Evolutionary conservation across 2,113 vertebrate genomes (phyloP), one percentile per base, ranked within the genome.

Genomic region (Corythornis madagascariensis): DNA sequence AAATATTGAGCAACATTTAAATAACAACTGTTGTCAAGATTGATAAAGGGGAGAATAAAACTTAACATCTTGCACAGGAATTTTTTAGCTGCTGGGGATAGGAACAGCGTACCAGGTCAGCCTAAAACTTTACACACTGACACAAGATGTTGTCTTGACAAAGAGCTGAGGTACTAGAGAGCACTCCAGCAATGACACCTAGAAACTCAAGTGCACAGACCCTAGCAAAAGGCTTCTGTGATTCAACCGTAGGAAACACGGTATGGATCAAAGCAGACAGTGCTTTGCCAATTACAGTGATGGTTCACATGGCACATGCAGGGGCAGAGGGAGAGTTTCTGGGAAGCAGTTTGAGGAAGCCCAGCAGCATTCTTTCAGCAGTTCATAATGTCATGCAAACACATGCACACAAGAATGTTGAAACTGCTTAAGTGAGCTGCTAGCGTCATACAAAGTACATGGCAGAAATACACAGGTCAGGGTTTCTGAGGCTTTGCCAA

Each of bases 1-100:
- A 94, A 92, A 88, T 35, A 84, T 64, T 92, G 89, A 92, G 94
- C 82, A 96, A 96, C 21, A 17, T 33, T 86, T 86, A 85, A 94
- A 48, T n/a, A 83, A 86, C 73, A 92, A 55, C 67, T 87, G 55
- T n/a, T 70, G 67, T 77, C 52, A 56, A 38, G 31, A 29, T 6
- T 63, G 60, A 70, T 73, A 67, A 84, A 69, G 40, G 52, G 5
- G 4, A 77, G 9, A 82, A 21, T 59, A 93, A 80, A 86, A 87
- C 78, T 25, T 25, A 75, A 48, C 13, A 11, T n/a, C 50, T 83
- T n/a, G 3, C 16, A 59, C 18, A 43, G 78, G 74, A 91, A 93
- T 43, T 17, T 40, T 79, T 69, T 26, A 50, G 33, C 0, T 0
- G 35, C 50, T 18, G 31, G 64, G 33, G 16, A 79, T 2, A 55